These are phyloP conservation scores for Oscheius sp. DNA, from an alignment of 1,140 invertebrate genomes.

Conservation along the genomic window DNA sequence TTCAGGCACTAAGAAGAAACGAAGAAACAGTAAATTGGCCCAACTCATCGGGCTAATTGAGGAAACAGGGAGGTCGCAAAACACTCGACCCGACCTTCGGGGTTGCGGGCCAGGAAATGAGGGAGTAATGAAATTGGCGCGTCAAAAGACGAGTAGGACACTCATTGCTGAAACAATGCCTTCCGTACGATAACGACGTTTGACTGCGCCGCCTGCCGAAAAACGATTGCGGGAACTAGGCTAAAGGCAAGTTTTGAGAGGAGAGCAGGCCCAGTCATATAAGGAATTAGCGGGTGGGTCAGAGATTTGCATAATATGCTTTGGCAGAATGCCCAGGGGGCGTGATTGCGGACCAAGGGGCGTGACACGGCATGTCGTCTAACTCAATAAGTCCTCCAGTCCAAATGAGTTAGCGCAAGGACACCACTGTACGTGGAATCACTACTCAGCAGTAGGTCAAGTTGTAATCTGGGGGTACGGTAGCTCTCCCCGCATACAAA, in stretches of 20 bases:
- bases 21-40: slow-evolving; percentile 2
- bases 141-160: slow-evolving; percentile 9
- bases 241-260: not conserved
- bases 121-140: slow-evolving; percentile 9
- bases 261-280: not conserved
- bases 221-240: not conserved
- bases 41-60: not conserved
- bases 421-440: slow-evolving; percentile 4
- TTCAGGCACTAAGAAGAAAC: not conserved
- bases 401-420: slow-evolving; percentile 13
- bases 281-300: slow-evolving; percentile 8
- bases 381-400: slow-evolving; percentile 12
- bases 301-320: slow-evolving; percentile 36
- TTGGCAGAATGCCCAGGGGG: slow-evolving; percentile 30
- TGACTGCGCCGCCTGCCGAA: not conserved
- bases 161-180: not conserved
- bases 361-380: slow-evolving; percentile 12
- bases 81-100: not conserved
- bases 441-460: no score
- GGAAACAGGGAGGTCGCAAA: not conserved
- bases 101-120: slow-evolving; percentile 3
- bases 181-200: slow-evolving; percentile 3
- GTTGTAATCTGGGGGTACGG: no score
- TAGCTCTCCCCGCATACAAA: no score
- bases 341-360: slow-evolving; percentile 32